phyloP scores from a whole-genome alignment of 1,140 invertebrate genomes.

The Aphelenchoides avenae region DNA sequence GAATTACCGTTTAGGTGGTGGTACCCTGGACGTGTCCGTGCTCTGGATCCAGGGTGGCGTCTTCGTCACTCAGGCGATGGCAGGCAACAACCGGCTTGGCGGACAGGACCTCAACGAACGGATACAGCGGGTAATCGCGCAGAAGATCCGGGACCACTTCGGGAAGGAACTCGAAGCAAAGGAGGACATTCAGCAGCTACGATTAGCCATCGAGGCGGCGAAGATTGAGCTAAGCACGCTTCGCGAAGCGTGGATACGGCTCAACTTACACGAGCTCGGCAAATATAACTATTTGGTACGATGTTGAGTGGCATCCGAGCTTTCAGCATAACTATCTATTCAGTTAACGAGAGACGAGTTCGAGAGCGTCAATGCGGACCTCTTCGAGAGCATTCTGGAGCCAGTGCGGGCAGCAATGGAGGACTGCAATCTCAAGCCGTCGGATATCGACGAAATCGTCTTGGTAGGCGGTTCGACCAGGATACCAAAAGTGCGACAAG shows the following conservation, averaged over 20 bases:
- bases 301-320: constrained; percentile 59
- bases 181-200: constrained; percentile 62
- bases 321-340: constrained; percentile 1
- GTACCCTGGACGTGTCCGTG: constrained; percentile 63
- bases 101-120: constrained; percentile 64
- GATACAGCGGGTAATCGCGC: constrained; percentile 56
- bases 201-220: constrained; percentile 61
- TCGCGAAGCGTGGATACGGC: constrained; percentile 44
- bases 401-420: constrained; percentile 53
- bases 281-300: constrained; percentile 59
- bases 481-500: constrained; percentile 61
- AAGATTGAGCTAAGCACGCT: constrained; percentile 61
- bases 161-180: constrained; percentile 57
- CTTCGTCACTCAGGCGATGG: constrained; percentile 64
- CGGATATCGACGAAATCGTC: constrained; percentile 63
- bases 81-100: constrained; percentile 64
- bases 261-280: constrained; percentile 50
- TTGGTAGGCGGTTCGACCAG: constrained; percentile 64
- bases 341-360: constrained; percentile 61
- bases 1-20: constrained; percentile 56
- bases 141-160: constrained; percentile 33
- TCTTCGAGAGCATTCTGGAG: constrained; percentile 60
- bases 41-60: constrained; percentile 63
- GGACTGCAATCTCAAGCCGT: constrained; percentile 40
- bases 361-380: constrained; percentile 62